Conservation (phyloP, 2,888 invertebrate genomes). For the Spicauda simplicius region DNA sequence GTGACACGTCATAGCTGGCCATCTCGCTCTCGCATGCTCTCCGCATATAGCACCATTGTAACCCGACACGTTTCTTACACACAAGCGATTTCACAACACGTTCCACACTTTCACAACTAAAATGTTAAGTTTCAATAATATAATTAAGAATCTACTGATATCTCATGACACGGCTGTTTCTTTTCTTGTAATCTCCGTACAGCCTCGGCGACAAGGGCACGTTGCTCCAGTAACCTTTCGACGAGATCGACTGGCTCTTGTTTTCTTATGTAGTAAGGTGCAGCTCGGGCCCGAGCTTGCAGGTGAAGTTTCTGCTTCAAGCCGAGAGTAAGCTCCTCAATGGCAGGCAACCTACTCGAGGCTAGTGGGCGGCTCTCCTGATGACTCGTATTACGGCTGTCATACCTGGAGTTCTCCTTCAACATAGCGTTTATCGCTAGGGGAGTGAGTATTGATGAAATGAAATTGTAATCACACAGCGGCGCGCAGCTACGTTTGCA, state of each 20-base stretch:
- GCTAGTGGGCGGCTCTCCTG: slow-evolving; percentile 68
- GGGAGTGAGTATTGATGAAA: slow-evolving; percentile 56
- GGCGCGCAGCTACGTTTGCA: slow-evolving; percentile 76
- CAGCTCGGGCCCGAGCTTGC: slow-evolving; percentile 79
- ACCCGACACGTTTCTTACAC: slow-evolving; percentile 84
- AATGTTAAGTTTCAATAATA: slow-evolving; percentile 75
- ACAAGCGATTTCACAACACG: slow-evolving; percentile 84
- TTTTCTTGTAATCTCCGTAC: slow-evolving; percentile 81
- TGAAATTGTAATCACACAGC: slow-evolving; percentile 60
- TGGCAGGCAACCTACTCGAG: slow-evolving; percentile 73
- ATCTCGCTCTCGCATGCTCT: slow-evolving; percentile 78
- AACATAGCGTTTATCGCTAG: slow-evolving; percentile 62
- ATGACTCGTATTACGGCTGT: slow-evolving; percentile 55
- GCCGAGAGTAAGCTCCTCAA: slow-evolving; percentile 79
- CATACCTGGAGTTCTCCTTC: slow-evolving; percentile 77
- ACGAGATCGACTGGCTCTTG: slow-evolving; percentile 83
- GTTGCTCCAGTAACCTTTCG: slow-evolving; percentile 76
- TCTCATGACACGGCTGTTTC: slow-evolving; percentile 79
- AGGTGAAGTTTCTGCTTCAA: slow-evolving; percentile 82
- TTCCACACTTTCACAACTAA: slow-evolving; percentile 83
- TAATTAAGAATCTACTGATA: slow-evolving; percentile 82
- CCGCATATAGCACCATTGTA: slow-evolving; percentile 86
- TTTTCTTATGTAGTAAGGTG: slow-evolving; percentile 82
- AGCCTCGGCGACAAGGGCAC: slow-evolving; percentile 82
- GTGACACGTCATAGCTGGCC: slow-evolving; percentile 80